These are phyloP conservation scores for Villa cingulata DNA, from an alignment of 2,888 invertebrate genomes.

Conservation along the genomic window DNA sequence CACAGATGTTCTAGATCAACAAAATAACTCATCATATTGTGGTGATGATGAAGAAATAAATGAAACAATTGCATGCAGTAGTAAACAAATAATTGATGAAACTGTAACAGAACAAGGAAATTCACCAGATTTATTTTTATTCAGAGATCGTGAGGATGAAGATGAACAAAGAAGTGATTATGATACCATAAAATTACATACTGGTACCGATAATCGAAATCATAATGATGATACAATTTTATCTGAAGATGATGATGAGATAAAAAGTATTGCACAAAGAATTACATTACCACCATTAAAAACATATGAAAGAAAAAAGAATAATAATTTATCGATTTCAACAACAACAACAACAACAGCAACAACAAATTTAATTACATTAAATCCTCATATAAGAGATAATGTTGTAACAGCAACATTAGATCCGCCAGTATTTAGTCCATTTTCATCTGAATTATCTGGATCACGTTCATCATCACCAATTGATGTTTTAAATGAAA, in stretches of 20 bases:
- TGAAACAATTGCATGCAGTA: not conserved
- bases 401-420: not conserved
- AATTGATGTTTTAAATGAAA: not conserved
- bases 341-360: no score
- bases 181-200: not conserved
- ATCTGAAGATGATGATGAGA: not conserved
- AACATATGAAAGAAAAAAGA: not conserved
- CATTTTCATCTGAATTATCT: not conserved
- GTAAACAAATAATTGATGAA: not conserved
- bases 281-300: not conserved
- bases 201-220: not conserved
- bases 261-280: not conserved
- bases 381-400: not conserved
- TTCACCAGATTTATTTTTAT: not conserved
- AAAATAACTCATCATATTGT: not conserved
- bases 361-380: not conserved
- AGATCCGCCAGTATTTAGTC: not conserved
- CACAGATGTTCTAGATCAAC: not conserved
- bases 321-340: not conserved
- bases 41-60: not conserved
- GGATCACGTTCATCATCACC: not conserved
- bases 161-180: not conserved
- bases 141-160: not conserved
- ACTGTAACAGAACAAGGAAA: not conserved
- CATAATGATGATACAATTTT: not conserved